Base-by-base conservation (phyloP, 2,797 vertebrate species). In the Microctenopoma steveboyesi region DNA sequence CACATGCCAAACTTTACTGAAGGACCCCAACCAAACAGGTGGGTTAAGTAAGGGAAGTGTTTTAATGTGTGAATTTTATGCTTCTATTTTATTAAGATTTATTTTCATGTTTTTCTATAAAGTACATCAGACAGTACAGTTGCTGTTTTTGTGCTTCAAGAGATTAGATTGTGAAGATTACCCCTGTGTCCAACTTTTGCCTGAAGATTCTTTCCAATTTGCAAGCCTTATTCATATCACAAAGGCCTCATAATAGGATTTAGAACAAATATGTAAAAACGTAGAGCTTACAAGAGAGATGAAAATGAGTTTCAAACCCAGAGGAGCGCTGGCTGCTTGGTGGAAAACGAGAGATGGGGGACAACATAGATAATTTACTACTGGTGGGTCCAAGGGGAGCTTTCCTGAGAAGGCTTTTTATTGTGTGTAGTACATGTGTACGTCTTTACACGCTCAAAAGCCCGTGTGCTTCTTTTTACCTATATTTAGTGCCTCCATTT, bases 271-370 rank as follows among this genome's bases (percentile, higher is more conserved):
- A 92, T 91, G 90, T 92, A 89, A 89, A 91, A 93, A 86, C 62
- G 64, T 64, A 72, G 83, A 82, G 88, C 86, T 91, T 92, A 91
- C 89, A 90, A 87, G 88, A 89, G 81, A 88, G 88, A 92, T 83
- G 89, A 89, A 92, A 93, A 93, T 92, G 74, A 92, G 90, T 92
- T 92, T 92, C 83, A 91, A 85, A 83, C 92, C 91, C 92, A 88
- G 81, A 90, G 89, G 92, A 92, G 70, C n/a, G 7, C 65, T 73
- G 76, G 76, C 74, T 87, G 80, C 81, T 82, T 78, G 58, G 69
- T 76, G 76, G 84, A 88, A 91, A 87, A 86, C 33, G 56, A 82
- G 85, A 79, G 78, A 82, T 79, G 69, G 62, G 91, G 76, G 87
- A 87, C 79, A 88, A 70, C 78, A 74, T 73, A 0, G 77, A 89